phyloP scores from a whole-genome alignment of 2,888 invertebrate species.

The Limnephilus marmoratus region DNA sequence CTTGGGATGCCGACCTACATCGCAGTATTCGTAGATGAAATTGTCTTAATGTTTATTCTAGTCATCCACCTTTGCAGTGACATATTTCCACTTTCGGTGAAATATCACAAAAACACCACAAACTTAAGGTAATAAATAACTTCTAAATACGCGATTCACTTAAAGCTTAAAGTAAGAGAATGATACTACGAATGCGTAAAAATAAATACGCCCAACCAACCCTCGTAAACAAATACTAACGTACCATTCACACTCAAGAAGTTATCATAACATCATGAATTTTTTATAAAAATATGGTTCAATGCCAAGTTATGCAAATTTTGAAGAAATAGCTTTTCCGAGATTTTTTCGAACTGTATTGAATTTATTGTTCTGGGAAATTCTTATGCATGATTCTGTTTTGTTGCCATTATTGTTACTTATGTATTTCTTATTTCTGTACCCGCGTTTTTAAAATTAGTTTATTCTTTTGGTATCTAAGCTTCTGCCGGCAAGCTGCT shows the following conservation, averaged over 20 bases:
- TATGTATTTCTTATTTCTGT: too few relatives aligned
- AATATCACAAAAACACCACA: neutral
- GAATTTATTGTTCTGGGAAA: too few relatives aligned
- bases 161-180: neutral
- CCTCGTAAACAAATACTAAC: neutral
- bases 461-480: neutral
- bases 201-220: neutral
- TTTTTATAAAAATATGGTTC: neutral
- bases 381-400: too few relatives aligned
- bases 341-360: too few relatives aligned
- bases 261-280: neutral
- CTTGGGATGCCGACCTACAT: neutral
- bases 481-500: neutral
- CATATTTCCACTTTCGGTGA: neutral
- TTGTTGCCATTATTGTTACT: too few relatives aligned
- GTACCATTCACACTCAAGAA: neutral
- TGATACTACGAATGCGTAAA: neutral
- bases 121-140: too few relatives aligned
- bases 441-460: neutral
- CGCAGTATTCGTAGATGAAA: neutral
- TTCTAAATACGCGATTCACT: neutral
- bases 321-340: neutral
- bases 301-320: neutral
- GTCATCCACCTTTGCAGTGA: neutral
- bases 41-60: neutral